Percentiles rank a stretch among this genome's conserved stretches.
Conservation (phyloP, 2,797 vertebrate genomes). For the Hybognathus amarus region DNA sequence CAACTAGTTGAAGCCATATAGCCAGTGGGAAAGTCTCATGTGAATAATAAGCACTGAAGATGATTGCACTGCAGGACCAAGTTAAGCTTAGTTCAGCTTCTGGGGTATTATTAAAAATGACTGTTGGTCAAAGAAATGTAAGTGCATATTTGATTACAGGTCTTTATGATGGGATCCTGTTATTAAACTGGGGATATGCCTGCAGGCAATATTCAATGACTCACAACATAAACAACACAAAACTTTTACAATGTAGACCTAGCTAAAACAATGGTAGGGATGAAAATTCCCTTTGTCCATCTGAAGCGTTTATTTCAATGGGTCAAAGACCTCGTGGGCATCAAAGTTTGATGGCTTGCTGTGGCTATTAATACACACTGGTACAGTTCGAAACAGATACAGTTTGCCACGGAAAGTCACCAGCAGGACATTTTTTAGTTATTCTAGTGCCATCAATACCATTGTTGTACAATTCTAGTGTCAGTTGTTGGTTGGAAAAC, state of each 20-base stretch:
- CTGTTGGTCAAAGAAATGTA: neutral
- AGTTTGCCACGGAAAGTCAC: neutral
- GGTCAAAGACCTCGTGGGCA: neutral
- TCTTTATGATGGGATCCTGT: neutral
- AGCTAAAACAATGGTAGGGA: neutral
- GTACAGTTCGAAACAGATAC: neutral
- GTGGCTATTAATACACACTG: neutral
- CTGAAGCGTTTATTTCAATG: neutral
- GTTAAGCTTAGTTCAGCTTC: neutral
- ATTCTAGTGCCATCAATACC: neutral
- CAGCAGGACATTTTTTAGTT: neutral
- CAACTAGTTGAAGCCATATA: neutral
- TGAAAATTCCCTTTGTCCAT: neutral
- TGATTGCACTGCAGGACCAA: neutral
- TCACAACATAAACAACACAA: neutral
- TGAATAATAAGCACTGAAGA: neutral
- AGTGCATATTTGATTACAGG: neutral
- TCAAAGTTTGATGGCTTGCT: neutral
- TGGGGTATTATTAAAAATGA: neutral
- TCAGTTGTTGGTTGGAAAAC: neutral
- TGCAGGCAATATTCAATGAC: neutral
- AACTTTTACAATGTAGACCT: neutral
- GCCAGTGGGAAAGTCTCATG: neutral
- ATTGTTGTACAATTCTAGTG: too few species aligned
- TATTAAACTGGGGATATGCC: neutral